Evolutionary conservation across 2,888 invertebrate genomes (phyloP).

Genomic region (Agrotis ipsilon): DNA sequence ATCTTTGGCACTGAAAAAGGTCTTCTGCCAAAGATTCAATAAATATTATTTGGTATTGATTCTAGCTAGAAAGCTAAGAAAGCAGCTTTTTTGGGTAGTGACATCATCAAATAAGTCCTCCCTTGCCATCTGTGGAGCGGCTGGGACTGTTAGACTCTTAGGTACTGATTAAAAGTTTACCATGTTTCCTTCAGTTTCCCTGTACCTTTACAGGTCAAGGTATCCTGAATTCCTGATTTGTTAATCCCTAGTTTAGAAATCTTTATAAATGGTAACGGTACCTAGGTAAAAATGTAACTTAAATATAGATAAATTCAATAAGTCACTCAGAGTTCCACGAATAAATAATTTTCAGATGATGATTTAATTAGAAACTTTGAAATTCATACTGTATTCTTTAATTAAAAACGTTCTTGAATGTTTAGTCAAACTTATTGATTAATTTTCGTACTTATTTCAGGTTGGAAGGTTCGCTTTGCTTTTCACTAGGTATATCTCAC

Average conservation of each 20-base stretch:
- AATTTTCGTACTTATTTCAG: not conserved
- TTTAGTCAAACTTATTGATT: not conserved
- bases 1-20: conserved; percentile 17
- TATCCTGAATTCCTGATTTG: too few relatives aligned
- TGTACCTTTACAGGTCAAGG: too few relatives aligned
- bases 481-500: not conserved
- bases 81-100: too few relatives aligned
- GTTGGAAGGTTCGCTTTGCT: not conserved
- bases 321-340: not conserved
- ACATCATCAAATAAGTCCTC: too few relatives aligned
- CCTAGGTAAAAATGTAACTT: not conserved
- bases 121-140: too few relatives aligned
- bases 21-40: conserved; percentile 14
- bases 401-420: not conserved
- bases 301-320: not conserved
- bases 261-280: not conserved
- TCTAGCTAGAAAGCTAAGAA: not conserved
- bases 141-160: too few relatives aligned
- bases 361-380: not conserved
- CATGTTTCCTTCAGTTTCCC: too few relatives aligned
- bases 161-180: too few relatives aligned
- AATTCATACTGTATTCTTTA: not conserved
- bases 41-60: conserved; percentile 9
- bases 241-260: not conserved
- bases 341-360: not conserved